Base-by-base conservation (phyloP, 2,797 vertebrate species). In the Sphaeramia orbicularis region DNA sequence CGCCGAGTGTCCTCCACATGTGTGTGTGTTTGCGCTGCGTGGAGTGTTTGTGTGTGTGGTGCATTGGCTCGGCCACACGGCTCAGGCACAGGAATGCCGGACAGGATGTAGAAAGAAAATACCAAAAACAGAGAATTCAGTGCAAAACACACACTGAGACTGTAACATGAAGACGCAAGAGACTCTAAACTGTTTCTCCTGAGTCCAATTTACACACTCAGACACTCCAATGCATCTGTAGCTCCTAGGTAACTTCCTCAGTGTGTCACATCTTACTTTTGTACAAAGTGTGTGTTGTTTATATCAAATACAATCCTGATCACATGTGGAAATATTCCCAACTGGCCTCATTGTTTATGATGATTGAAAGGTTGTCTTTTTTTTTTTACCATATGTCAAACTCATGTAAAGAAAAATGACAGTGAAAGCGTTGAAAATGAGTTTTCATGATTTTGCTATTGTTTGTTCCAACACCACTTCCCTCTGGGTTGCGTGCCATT, bases 41-140 rank as follows among this genome's bases (percentile, higher is more conserved):
- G 53, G 63, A 27, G 49, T 50, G 45, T 54, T 16, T 51, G 42
- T 65, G 50, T 71, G 65, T 69, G 58, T 55, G 70, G 66, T 72
- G 63, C 48, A 78, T 7, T 66, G 76, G 71, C 65, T 27, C 7
- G 57, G 64, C 74, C 65, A 75, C 65, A 48, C 60, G 56, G 43
- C 64, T 78, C 15, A 24, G 76, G 76, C 80, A 79, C 72, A 86
- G 87, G 89, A 91, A 91, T 90, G 88, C 85, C 15, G 58, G 77
- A 87, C 87, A 91, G 90, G 89, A 92, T 88, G 89, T 72, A 76
- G 68, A 74, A 63, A 80, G 74, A 90, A 83, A 85, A 89, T 84
- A 88, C 86, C 85, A 81, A 73, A 77, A 86, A 79, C 53, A 81
- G 61, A 52, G 1, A 43, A 80, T 56, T 66, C 24, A 7, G 64